Base-by-base conservation (phyloP, 1,140 invertebrate species). In the Lucilia cuprina region DNA sequence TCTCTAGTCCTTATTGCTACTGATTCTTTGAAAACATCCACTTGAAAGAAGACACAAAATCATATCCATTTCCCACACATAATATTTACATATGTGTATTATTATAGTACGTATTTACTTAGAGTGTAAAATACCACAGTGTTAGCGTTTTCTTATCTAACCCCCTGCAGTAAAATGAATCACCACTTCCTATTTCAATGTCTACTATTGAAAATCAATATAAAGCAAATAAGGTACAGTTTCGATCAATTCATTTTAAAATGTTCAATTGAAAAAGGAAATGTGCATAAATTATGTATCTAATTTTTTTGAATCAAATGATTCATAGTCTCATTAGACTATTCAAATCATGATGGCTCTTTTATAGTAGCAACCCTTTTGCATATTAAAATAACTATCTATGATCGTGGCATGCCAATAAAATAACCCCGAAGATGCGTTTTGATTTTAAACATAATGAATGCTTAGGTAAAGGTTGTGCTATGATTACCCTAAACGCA, bases 381-480 rank as follows among this genome's bases (percentile, higher is more conserved):
- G 41, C 77, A 80, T 80, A 50, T 21, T 50, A 5, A 82, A 17
- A 14, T 75, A 8, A 55, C 50, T 17, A 86, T 83, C 86, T 86
- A 87, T 88, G 87, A 89, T 84, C 85, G 74, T 85, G 86, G 86
- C 86, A 84, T 86, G 87, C 84, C 87, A 84, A 86, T 86, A 86
- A 85, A 87, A 86, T 89, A 86, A 88, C 88, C 88, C 88, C 75
- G 87, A 88, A 88, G 88, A 87, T 89, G 88, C 87, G 88, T 87
- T 87, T 60, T 77, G 74, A 77, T 77, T 77, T 77, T 77, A 41
- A 77, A 34, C 74, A 41, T 77, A 77, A 47, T 77, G 74, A 35
- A 77, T 41, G 7, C 41, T 7, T 41, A 77, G 4, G 74, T n/a
- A 77, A 77, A 77, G 74, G 74, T 17, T 41, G 74, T n/a, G 41